Conservation (phyloP, 2,113 vertebrate species). For the Parus major region DNA sequence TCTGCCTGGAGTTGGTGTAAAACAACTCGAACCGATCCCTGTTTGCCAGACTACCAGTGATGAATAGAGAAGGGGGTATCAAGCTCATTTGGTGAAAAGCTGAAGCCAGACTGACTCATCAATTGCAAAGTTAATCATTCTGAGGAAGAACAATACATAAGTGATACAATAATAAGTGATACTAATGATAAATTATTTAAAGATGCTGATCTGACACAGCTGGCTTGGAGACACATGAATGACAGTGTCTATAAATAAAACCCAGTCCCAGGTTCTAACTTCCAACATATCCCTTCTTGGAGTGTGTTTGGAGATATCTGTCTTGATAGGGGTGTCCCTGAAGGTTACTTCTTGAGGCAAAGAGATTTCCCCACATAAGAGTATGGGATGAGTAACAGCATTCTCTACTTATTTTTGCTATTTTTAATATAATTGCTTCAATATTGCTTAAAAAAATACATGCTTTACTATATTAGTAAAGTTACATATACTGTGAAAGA, state of each 20-base stretch:
- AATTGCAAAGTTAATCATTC: neutral
- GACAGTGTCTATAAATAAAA: neutral
- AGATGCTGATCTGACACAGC: neutral
- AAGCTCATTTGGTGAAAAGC: neutral
- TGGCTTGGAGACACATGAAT: neutral
- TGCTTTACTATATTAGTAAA: no score
- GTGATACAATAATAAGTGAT: neutral
- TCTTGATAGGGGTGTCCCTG: neutral
- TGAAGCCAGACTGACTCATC: neutral
- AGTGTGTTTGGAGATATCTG: neutral
- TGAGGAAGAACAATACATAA: neutral
- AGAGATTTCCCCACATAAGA: neutral
- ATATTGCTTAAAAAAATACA: neutral
- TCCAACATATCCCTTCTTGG: neutral
- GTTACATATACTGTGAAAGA: neutral
- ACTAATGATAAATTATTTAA: neutral
- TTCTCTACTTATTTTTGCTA: neutral
- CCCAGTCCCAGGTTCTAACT: neutral
- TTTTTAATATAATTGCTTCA: neutral
- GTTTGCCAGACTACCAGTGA: neutral
- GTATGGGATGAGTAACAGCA: neutral
- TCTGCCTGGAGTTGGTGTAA: neutral
- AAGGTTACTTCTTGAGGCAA: neutral
- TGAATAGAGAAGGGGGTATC: neutral
- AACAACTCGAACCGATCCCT: fast-evolving